Evolutionary conservation across 2,113 vertebrate species (phyloP).

Genomic region (Paraplagusia blochii): DNA sequence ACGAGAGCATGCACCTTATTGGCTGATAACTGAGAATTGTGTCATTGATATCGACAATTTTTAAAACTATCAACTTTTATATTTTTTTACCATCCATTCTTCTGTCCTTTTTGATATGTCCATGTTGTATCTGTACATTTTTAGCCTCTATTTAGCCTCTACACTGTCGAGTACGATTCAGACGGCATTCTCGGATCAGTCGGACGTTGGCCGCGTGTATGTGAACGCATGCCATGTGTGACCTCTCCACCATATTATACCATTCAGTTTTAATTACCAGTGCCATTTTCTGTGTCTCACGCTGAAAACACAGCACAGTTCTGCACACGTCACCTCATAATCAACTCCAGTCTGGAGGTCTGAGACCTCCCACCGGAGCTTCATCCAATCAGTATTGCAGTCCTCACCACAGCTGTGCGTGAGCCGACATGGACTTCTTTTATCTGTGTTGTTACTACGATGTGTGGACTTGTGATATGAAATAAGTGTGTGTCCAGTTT

Average conservation of each 20-base stretch:
- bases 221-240: slow-evolving; percentile 58
- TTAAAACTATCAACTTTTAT: slow-evolving; percentile 73
- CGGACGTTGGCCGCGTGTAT: slow-evolving; percentile 53
- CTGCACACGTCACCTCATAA: slow-evolving; percentile 39
- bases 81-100: slow-evolving; percentile 68
- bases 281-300: slow-evolving; percentile 54
- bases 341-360: slow-evolving; percentile 55
- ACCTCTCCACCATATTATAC: slow-evolving; percentile 42
- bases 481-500: slow-evolving; percentile 67
- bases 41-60: slow-evolving; percentile 66
- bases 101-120: slow-evolving; percentile 64
- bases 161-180: slow-evolving; percentile 52
- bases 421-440: slow-evolving; percentile 65
- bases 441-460: slow-evolving; percentile 69
- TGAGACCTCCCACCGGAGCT: slow-evolving; percentile 54
- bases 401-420: slow-evolving; percentile 42
- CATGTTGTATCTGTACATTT: slow-evolving; percentile 67
- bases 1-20: slow-evolving; percentile 60
- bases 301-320: slow-evolving; percentile 16
- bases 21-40: slow-evolving; percentile 57
- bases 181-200: slow-evolving; percentile 35
- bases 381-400: slow-evolving; percentile 69
- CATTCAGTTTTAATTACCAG: slow-evolving; percentile 51
- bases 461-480: slow-evolving; percentile 73
- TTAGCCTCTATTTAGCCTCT: slow-evolving; percentile 67